phyloP scores from a whole-genome alignment of 2,113 vertebrate species.

The Halcyon malimbica region DNA sequence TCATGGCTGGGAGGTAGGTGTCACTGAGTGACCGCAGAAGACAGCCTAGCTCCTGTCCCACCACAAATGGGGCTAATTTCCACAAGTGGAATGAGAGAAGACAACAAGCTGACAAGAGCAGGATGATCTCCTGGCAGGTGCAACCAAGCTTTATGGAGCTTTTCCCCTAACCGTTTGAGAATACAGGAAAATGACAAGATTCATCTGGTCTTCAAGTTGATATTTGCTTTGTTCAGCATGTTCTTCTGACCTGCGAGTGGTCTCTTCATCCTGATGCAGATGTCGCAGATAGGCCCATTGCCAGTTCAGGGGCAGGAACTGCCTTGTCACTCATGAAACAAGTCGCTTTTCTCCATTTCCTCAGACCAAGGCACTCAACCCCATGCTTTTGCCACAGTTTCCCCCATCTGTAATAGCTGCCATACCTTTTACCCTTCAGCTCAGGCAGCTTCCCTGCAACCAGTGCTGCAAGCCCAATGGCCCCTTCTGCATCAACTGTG shows the following conservation, averaged over 20 bases:
- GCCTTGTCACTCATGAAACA: not conserved
- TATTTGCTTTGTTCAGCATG: not conserved
- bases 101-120: not conserved
- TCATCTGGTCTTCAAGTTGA: not conserved
- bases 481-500: constrained; percentile 85
- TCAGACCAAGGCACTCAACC: not conserved
- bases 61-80: not conserved
- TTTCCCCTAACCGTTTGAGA: not conserved
- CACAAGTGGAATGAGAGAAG: not conserved
- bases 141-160: accelerated
- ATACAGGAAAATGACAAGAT: not conserved
- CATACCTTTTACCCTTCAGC: constrained; percentile 86
- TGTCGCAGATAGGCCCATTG: not conserved
- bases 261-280: not conserved
- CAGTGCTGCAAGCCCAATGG: constrained; percentile 86
- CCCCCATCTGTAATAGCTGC: not conserved
- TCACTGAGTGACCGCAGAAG: not conserved
- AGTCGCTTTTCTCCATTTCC: accelerated
- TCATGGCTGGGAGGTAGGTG: not conserved
- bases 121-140: not conserved
- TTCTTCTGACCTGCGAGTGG: not conserved
- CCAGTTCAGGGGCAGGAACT: not conserved
- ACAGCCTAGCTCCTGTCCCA: not conserved
- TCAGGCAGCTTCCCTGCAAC: constrained; percentile 84
- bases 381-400: not conserved